A percentile compares a stretch with the other conserved stretches of the same genome.
Conservation (phyloP, 2,888 invertebrate species). For the Hirtodrosophila cameraria region DNA sequence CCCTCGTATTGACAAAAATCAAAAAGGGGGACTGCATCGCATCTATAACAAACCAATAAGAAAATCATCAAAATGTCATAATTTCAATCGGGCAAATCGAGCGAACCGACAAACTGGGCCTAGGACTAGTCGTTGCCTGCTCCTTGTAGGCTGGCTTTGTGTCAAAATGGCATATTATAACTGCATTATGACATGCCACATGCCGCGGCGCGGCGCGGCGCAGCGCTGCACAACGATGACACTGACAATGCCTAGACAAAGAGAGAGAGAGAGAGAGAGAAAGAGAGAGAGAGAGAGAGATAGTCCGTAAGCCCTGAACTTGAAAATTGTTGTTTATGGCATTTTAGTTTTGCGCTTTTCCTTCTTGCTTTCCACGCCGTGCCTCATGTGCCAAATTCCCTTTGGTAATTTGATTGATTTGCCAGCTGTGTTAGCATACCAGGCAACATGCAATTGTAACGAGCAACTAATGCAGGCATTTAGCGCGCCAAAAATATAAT, state of each 20-base stretch:
- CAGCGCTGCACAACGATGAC: slow-evolving; percentile 21
- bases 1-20: slow-evolving; percentile 52
- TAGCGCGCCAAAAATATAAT: slow-evolving; percentile 57
- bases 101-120: slow-evolving; percentile 10
- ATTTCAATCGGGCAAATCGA: slow-evolving; percentile 69
- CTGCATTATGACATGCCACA: slow-evolving; percentile 80
- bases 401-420: slow-evolving; percentile 76
- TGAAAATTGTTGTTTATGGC: slow-evolving; percentile 50
- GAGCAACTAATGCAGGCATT: slow-evolving; percentile 75
- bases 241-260: slow-evolving; percentile 30
- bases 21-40: slow-evolving; percentile 21
- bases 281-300: slow-evolving; percentile 6
- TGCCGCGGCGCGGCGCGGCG: slow-evolving; percentile 16
- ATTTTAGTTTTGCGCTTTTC: slow-evolving; percentile 23
- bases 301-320: slow-evolving; percentile 55
- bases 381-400: slow-evolving; percentile 40
- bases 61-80: slow-evolving; percentile 83
- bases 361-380: slow-evolving; percentile 31
- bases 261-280: not conserved
- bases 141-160: slow-evolving; percentile 32
- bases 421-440: slow-evolving; percentile 38
- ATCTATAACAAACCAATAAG: slow-evolving; percentile 79
- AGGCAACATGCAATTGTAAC: slow-evolving; percentile 73
- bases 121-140: slow-evolving; percentile 15
- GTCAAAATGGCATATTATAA: slow-evolving; percentile 73